Percentiles rank a stretch among this genome's conserved stretches.
Evolutionary conservation across 2,797 vertebrate species (phyloP).

Genomic region (Melanotaenia boesemani): DNA sequence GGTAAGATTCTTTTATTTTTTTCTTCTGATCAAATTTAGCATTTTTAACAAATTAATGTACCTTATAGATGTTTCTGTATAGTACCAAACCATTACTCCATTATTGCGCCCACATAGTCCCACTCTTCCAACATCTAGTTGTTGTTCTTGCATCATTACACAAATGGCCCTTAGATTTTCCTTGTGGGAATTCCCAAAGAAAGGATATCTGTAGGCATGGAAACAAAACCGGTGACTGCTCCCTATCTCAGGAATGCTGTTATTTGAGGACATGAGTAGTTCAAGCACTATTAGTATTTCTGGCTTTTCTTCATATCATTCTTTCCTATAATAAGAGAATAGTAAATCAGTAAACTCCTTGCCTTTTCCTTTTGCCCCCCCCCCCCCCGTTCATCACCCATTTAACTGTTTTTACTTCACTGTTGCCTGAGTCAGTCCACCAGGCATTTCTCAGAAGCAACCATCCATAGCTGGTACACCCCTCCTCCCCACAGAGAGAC

Average conservation of each 20-base stretch:
- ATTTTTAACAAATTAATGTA: too few relatives aligned
- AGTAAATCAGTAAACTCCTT: background rate
- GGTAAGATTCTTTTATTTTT: constrained; percentile 61
- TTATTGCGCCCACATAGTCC: too few relatives aligned
- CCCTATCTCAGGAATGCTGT: constrained; percentile 41
- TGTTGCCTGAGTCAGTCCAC: constrained; percentile 17
- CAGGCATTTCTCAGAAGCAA: constrained; percentile 55
- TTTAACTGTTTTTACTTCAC: constrained; percentile 20
- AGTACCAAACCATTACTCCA: too few relatives aligned
- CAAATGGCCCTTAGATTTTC: background rate
- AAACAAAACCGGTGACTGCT: constrained; percentile 42
- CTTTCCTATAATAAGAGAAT: constrained; percentile 5
- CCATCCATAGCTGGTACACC: constrained; percentile 14
- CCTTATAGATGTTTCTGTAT: too few relatives aligned
- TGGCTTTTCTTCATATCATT: constrained; percentile 10
- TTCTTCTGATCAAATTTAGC: too few relatives aligned
- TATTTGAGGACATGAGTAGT: constrained; percentile 13
- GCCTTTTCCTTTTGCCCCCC: constrained; percentile 7
- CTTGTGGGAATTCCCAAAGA: constrained; percentile 28
- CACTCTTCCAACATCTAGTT: background rate
- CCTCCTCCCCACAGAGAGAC: background rate
- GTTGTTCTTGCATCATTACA: background rate
- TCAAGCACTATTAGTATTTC: constrained; percentile 37
- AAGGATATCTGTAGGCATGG: constrained; percentile 30
- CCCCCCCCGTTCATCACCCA: background rate